These are phyloP conservation scores for Idris sp. DNA, from an alignment of 1,140 invertebrate species.

Conservation along the genomic window DNA sequence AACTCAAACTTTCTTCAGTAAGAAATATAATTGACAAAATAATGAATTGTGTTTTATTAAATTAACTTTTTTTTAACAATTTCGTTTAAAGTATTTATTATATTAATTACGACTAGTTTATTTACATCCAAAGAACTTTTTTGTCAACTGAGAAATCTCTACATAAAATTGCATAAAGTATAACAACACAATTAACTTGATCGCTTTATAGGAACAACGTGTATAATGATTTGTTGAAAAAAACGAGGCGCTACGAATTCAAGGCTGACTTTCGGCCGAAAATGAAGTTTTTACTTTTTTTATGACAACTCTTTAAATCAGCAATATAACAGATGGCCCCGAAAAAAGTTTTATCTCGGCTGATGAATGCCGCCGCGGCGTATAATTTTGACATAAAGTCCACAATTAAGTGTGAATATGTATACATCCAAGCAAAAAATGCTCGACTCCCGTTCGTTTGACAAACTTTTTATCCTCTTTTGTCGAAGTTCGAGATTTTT, in stretches of 20 bases:
- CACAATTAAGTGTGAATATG: conserved; percentile 63
- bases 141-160: conserved; percentile 36
- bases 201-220: conserved; percentile 52
- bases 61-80: no score
- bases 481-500: conserved; percentile 36
- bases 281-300: conserved; percentile 64
- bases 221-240: conserved; percentile 48
- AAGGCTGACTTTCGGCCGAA: conserved; percentile 46
- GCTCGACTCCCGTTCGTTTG: conserved; percentile 10
- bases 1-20: no score
- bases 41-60: no score
- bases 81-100: no score
- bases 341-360: conserved; percentile 45
- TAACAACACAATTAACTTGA: conserved; percentile 46
- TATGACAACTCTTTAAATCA: conserved; percentile 54
- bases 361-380: conserved; percentile 56
- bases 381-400: conserved; percentile 63
- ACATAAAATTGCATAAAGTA: conserved; percentile 54
- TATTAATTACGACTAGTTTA: no score
- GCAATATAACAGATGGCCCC: conserved; percentile 54
- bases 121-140: no score
- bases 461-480: conserved; percentile 12
- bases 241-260: conserved; percentile 38
- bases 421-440: conserved; percentile 41
- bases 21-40: no score